These are phyloP conservation scores for Caenorhabditis plicata DNA, from an alignment of 2,888 invertebrate genomes.

Conservation along the genomic window DNA sequence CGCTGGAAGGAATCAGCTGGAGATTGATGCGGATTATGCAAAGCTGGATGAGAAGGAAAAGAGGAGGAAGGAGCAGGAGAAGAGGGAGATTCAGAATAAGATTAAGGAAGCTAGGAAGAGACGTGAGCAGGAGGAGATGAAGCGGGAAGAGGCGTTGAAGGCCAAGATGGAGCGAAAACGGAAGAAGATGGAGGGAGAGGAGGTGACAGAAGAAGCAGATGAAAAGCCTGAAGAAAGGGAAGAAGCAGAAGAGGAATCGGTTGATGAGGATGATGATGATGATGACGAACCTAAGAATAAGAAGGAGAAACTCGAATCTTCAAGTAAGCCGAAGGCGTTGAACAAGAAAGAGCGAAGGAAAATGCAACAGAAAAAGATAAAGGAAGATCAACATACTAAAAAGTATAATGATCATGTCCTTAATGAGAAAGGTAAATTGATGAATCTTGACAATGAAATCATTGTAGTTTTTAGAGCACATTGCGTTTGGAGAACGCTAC, in stretches of 20 bases:
- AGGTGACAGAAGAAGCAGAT: constrained; percentile 2
- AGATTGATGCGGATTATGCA: constrained; percentile 41
- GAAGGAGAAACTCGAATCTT: constrained; percentile 1
- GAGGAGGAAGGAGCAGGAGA: constrained; percentile 34
- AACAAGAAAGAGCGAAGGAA: constrained; percentile 29
- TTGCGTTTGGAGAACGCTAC: constrained; percentile 57
- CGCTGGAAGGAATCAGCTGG: constrained; percentile 39
- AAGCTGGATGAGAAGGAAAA: constrained; percentile 38
- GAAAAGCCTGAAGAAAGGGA: constrained; percentile 1
- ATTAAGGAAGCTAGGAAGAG: constrained; percentile 30
- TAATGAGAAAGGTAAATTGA: constrained; percentile 36
- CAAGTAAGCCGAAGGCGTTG: background rate
- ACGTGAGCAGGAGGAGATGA: constrained; percentile 17
- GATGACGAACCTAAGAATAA: constrained; percentile 9
- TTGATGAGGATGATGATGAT: constrained; percentile 12
- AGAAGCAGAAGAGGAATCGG: constrained; percentile 13
- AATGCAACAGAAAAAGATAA: constrained; percentile 17
- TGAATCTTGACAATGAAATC: background rate
- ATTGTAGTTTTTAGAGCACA: constrained; percentile 50
- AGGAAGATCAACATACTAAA: constrained; percentile 13
- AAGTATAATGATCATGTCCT: constrained; percentile 11
- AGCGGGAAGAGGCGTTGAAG: constrained; percentile 3
- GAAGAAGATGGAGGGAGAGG: constrained; percentile 8
- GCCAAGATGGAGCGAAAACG: background rate
- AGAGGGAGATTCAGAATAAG: constrained; percentile 34